A percentile compares a stretch with the other conserved stretches of the same genome.
Conservation (phyloP, 2,888 invertebrate genomes). For the Lamellibrachia satsuma region DNA sequence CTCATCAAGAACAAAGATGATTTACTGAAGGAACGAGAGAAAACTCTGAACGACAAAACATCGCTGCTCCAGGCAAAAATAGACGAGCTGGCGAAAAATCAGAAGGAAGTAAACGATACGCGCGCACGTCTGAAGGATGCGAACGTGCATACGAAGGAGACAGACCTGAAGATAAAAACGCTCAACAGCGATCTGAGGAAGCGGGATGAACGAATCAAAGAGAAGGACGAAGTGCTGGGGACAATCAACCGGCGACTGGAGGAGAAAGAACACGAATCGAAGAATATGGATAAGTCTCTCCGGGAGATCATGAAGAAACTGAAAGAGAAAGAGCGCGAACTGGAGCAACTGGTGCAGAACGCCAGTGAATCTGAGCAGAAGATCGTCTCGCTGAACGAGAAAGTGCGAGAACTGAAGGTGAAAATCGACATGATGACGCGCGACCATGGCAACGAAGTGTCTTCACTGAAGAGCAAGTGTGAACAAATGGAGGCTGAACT, state of each 20-base stretch:
- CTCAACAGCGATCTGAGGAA: slow-evolving; percentile 51
- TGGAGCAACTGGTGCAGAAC: slow-evolving; percentile 24
- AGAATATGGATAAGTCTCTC: slow-evolving; percentile 53
- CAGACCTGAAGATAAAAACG: slow-evolving; percentile 52
- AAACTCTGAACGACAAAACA: slow-evolving; percentile 19
- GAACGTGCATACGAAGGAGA: slow-evolving; percentile 44
- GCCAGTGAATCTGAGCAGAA: slow-evolving; percentile 44
- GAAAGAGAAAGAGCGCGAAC: slow-evolving; percentile 42
- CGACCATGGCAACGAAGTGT: slow-evolving; percentile 28
- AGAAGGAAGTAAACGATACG: slow-evolving; percentile 27
- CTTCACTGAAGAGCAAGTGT: slow-evolving; percentile 46
- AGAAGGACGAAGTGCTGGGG: slow-evolving; percentile 58
- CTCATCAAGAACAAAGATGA: slow-evolving; percentile 42
- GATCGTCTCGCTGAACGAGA: slow-evolving; percentile 33
- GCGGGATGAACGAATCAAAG: slow-evolving; percentile 57
- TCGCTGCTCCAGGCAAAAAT: slow-evolving; percentile 46
- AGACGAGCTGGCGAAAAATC: slow-evolving; percentile 46
- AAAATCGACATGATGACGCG: slow-evolving; percentile 27
- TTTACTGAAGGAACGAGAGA: slow-evolving; percentile 44
- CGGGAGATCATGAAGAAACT: slow-evolving; percentile 47
- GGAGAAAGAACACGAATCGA: slow-evolving; percentile 50
- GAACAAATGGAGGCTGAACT: slow-evolving; percentile 48
- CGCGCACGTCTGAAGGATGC: slow-evolving; percentile 39
- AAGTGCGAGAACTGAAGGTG: slow-evolving; percentile 24
- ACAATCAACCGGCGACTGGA: slow-evolving; percentile 50